Evolutionary conservation across 92 coral and sea anemone species (phyloP), one percentile per base, ranked within the genome.

Genomic region (Siderastrea siderea): DNA sequence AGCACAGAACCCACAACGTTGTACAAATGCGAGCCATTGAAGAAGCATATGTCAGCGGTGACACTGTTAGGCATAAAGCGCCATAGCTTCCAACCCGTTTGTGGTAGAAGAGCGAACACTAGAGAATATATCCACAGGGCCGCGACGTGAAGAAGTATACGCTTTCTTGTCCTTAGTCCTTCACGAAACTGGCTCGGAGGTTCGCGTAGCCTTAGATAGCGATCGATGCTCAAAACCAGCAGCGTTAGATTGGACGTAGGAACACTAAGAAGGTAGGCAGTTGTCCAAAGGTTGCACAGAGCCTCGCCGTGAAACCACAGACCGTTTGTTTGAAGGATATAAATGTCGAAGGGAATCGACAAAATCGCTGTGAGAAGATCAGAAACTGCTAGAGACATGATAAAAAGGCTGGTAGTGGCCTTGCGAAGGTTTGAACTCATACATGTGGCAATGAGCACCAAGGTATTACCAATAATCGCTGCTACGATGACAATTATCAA

Each of bases 161-260:
- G 72, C 9, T 60, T 17, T 75, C 87, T 71, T 3, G 91, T 73
- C 81, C 72, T 62, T 5, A 63, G 81, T 46, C 63, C 58, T 11
- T 55, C 75, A 7, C 86, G 91, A 54, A 87, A 87, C 54, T 87
- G 86, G 9, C 80, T 87, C 62, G 63, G 48, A 4, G 91, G 91
- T 46, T 64, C 54, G 48, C 86, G 84, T 47, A 87, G 14, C 4
- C 82, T 80, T 48, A 80, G 71, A 11, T 80, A 81, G 44, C 91
- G 91, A 48, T 87, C 91, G 75, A 87, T 74, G 71, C 91, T 87
- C 46, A 87, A 68, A 51, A 81, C 43, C 67, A 87, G 45, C 67
- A 87, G 66, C 1, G 91, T 87, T 3, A 87, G 81, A 57, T 87
- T 87, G 2, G 91, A 87, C 4, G 87, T 80, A n/a, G 91, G 82